Evolutionary conservation across 2,797 vertebrate species (phyloP).

Genomic region (Thamnophis elegans): DNA sequence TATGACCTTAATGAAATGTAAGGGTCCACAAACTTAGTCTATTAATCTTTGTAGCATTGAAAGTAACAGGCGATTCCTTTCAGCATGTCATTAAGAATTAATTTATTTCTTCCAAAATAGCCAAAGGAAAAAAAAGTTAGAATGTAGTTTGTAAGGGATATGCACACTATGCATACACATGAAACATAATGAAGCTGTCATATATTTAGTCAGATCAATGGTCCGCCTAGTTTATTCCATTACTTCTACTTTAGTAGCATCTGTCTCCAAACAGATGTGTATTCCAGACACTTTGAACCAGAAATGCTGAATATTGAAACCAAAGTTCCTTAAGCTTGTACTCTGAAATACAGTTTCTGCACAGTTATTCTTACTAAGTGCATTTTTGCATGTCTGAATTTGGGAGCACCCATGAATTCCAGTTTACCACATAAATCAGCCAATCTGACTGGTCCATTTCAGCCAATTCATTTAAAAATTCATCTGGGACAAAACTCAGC

Average conservation of each 20-base stretch:
- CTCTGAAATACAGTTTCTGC: neutral
- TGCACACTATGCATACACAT: neutral
- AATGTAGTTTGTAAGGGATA: neutral
- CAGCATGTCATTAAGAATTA: conserved; percentile 8
- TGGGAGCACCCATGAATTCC: neutral
- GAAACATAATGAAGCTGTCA: neutral
- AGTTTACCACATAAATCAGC: neutral
- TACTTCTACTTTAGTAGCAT: neutral
- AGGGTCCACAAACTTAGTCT: conserved; percentile 40
- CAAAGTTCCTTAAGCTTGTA: neutral
- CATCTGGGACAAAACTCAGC: neutral
- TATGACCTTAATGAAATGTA: conserved; percentile 51
- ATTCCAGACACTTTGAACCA: neutral
- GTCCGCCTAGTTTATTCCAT: neutral
- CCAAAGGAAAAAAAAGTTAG: neutral
- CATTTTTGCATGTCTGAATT: neutral
- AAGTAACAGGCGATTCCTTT: conserved; percentile 33
- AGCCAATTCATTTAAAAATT: neutral
- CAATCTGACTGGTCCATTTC: neutral
- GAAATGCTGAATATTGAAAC: neutral
- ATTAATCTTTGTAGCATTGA: conserved; percentile 45
- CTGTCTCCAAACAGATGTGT: neutral
- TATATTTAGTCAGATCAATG: neutral
- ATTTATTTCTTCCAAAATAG: conserved; percentile 36
- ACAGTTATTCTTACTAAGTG: neutral